phyloP scores from a whole-genome alignment of 2,113 vertebrate genomes.

The Orthochromis indermauri region DNA sequence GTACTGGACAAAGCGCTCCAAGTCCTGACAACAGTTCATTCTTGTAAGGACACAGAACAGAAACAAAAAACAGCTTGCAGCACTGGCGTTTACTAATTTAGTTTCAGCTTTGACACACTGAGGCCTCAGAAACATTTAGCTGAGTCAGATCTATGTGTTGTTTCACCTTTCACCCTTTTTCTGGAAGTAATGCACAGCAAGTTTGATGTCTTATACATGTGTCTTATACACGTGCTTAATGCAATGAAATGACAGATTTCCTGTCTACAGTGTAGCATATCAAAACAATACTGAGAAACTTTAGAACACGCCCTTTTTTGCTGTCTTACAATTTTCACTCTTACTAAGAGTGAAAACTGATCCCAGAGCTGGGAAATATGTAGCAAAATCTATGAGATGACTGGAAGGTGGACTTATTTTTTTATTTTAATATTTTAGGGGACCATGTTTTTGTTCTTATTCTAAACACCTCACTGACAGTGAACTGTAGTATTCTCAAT shows the following conservation, averaged over 20 bases:
- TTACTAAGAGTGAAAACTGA: not conserved
- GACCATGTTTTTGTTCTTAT: not conserved
- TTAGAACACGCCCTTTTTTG: not conserved
- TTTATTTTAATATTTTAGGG: not conserved
- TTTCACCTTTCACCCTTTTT: conserved; percentile 30
- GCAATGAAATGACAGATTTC: not conserved
- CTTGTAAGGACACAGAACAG: not conserved
- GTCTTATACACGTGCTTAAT: not conserved
- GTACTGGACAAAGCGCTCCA: not conserved
- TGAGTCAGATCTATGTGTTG: conserved; percentile 29
- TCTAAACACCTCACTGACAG: not conserved
- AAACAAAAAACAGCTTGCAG: not conserved
- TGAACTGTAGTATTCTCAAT: not conserved
- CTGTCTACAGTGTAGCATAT: not conserved
- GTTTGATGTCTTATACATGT: not conserved
- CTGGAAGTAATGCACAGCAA: not conserved
- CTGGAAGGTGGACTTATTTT: not conserved
- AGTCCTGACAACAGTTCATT: not conserved
- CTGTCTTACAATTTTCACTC: not conserved
- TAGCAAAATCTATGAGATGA: not conserved
- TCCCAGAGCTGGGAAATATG: too few relatives aligned
- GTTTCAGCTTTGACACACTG: not conserved
- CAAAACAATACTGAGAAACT: not conserved
- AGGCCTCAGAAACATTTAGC: conserved; percentile 22
- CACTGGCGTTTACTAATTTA: not conserved